Evolutionary conservation across 2,113 vertebrate genomes (phyloP), one percentile per base, ranked within the genome.

Genomic region (Elgaria multicarinata): DNA sequence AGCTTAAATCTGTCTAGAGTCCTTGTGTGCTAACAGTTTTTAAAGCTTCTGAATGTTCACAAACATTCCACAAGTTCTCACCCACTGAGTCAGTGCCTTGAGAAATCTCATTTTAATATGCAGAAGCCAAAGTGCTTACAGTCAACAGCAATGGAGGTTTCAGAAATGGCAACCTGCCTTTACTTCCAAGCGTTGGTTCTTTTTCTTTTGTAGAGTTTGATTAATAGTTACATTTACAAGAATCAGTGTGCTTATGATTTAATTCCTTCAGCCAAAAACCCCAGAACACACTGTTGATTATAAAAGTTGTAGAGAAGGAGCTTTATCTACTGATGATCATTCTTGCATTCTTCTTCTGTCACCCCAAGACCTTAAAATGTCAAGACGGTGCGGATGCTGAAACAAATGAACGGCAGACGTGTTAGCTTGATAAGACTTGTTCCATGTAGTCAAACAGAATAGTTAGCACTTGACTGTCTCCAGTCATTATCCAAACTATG

Each of bases 331-430:
- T 36, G 22, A 33, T 72, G 76, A 55, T 28, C 39, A 22, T 28
- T 44, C 24, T 33, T n/a, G 33, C 53, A 67, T 66, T 55, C n/a
- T 69, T 71, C 58, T 55, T 66, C 28, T 50, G 4, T 69, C 22
- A 3, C 22, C 39, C 33, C 24, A 53, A 66, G 18, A 10, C 50
- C 44, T 89, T 64, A 85, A 84, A 77, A 84, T n/a, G 28, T 84
- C 66, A 83, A 77, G 39, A 78, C 90, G 13, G 86, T 69, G 44
- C 87, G 86, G 64, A 83, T 76, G 85, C 87, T 92, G 72, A 89
- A 78, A 89, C 10, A 62, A 3, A 53, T 39, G 75, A 84, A 82
- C 28, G 20, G 50, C 72, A 76, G 22, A 91, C 39, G 31, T 36
- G 18, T 85, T 64, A 85, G 53, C 3, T 55, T 42, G 20, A 42